Percentiles rank a stretch among this genome's conserved stretches.
Evolutionary conservation across 2,113 vertebrate species (phyloP).

Genomic region (Redunca redunca): DNA sequence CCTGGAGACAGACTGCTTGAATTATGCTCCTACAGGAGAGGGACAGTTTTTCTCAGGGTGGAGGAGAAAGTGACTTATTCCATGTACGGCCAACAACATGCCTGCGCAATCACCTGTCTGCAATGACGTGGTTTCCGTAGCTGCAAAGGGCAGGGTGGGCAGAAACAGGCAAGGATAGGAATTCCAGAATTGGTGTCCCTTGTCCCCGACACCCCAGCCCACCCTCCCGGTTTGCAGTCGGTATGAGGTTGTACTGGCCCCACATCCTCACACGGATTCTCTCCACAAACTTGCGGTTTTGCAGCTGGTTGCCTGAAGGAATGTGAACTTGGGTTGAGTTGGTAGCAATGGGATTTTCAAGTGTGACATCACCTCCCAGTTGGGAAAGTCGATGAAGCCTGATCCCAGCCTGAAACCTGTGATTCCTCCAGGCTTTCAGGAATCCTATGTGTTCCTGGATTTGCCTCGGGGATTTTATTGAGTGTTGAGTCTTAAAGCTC

Average conservation of each 20-base stretch:
- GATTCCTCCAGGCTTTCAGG: neutral
- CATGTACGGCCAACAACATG: neutral
- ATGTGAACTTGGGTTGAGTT: neutral
- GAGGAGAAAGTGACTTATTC: constrained; percentile 31
- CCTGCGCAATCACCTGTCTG: neutral
- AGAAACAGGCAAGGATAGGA: neutral
- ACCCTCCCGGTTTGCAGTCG: neutral
- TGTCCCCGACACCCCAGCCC: neutral
- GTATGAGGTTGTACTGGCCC: neutral
- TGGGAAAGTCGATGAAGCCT: neutral
- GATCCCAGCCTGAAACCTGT: neutral
- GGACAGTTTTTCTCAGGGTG: neutral
- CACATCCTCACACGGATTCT: neutral
- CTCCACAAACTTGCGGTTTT: neutral
- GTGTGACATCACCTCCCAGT: neutral
- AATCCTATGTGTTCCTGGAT: neutral
- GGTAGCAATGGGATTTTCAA: neutral
- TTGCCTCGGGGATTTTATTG: neutral
- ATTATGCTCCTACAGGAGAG: neutral
- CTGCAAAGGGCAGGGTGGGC: neutral
- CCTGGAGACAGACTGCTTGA: neutral
- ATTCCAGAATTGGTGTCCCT: neutral
- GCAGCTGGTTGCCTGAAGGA: neutral
- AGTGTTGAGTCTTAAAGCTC: neutral
- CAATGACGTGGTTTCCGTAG: neutral